A percentile compares a stretch with the other conserved stretches of the same genome.
phyloP scores from a whole-genome alignment of 2,113 vertebrate genomes.

The Catagonus wagneri region DNA sequence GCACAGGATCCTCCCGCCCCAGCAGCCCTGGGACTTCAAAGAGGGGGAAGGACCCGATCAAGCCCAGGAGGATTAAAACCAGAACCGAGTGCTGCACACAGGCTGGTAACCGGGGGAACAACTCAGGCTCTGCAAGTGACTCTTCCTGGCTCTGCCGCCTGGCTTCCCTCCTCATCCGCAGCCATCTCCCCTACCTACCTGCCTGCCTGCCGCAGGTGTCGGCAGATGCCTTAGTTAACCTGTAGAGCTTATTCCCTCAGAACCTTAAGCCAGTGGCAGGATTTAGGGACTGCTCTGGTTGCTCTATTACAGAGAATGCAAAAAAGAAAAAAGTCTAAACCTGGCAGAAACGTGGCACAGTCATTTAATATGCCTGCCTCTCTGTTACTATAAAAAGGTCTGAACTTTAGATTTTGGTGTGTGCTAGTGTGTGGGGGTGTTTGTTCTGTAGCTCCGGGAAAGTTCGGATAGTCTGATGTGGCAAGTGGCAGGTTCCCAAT shows the following conservation, averaged over 20 bases:
- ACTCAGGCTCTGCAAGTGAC: neutral
- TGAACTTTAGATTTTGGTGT: slow-evolving; percentile 33
- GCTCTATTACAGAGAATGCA: slow-evolving; percentile 20
- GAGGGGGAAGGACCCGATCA: too few relatives aligned
- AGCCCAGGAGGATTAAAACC: neutral
- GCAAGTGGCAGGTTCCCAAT: slow-evolving; percentile 12
- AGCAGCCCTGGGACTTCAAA: neutral
- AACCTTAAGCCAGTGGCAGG: neutral
- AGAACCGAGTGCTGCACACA: neutral
- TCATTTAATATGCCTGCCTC: slow-evolving; percentile 54
- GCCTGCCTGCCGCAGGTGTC: neutral
- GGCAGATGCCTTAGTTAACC: neutral
- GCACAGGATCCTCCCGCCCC: fast-evolving
- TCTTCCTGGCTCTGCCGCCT: neutral
- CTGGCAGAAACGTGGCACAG: slow-evolving; percentile 40
- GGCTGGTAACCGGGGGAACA: neutral
- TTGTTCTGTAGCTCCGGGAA: slow-evolving; percentile 53
- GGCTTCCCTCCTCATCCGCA: neutral
- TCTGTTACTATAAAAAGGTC: slow-evolving; percentile 71
- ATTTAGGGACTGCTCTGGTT: neutral
- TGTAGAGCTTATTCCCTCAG: neutral
- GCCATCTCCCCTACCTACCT: neutral
- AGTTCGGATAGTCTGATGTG: slow-evolving; percentile 37
- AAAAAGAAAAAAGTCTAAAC: slow-evolving; percentile 19
- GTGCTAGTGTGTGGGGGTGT: neutral